Evolutionary conservation across 2,888 invertebrate genomes (phyloP), one percentile per base, ranked within the genome.

Genomic region (Stenodema calcarata): DNA sequence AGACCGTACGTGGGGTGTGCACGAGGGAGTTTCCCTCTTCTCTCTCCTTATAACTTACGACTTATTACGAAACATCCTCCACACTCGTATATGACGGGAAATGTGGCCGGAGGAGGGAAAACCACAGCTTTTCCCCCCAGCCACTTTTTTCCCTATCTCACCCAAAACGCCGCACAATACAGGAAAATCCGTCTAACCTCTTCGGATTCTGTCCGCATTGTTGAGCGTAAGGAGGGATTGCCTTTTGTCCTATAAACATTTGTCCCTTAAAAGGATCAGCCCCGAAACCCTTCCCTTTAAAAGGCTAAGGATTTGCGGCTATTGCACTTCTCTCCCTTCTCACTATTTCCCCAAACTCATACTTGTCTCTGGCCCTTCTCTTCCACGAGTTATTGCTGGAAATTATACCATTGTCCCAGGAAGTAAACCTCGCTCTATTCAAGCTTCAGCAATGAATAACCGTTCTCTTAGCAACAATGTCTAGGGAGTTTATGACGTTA

Each of bases 231-330:
- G 85, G 62, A 86, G 81, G 82, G 75, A 84, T 84, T 73, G 73
- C 44, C 87, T 86, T 82, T 86, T 83, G 70, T 86, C 86, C 87
- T 86, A 86, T 86, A 87, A 87, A 87, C 87, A 87, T 87, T 87
- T 86, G 86, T 82, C 86, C 86, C 86, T 70, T 62, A 83, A 87
- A 87, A 50, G 83, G 87, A 87, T 87, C 86, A 87, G 70, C 23
- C 76, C 54, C 84, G 73, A 84, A 84, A 75, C 73, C 85, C 85
- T 73, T 84, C 44, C 44, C 84, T 23, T 23, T 42, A 9, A 84
- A 84, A 73, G 27, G 84, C 73, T 44, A 27, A 47, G 75, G 84
- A 84, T 84, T 84, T 84, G 73, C 73, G 62, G 84, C 70, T 84
- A 84, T 84, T 73, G 84, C 84, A 16, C 73, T 41, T 27, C 18